Conservation (phyloP, 2,113 vertebrate species). For the Balaeniceps rex region DNA sequence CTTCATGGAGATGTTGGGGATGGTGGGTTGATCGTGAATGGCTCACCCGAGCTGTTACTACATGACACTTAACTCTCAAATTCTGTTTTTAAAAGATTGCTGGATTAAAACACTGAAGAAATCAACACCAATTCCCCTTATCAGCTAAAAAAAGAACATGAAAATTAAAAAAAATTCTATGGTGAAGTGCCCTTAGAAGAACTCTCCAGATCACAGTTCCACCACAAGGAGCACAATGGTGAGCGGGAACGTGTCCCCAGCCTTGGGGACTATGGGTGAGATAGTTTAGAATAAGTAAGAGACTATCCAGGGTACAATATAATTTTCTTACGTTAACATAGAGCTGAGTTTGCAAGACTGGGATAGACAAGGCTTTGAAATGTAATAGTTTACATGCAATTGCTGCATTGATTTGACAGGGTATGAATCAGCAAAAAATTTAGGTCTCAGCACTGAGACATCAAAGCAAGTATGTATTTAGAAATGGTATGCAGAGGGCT, state of each 20-base stretch:
- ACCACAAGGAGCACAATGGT: not conserved
- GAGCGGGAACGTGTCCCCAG: not conserved
- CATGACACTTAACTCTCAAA: not conserved
- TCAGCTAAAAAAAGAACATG: not conserved
- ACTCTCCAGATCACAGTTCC: not conserved
- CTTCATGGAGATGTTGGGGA: not conserved
- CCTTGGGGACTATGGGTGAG: not conserved
- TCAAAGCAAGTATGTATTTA: not conserved
- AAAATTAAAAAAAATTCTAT: not conserved
- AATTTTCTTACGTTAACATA: not conserved
- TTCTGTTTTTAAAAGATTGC: not conserved
- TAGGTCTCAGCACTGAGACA: not conserved
- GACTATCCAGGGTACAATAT: not conserved
- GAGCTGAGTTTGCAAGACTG: not conserved
- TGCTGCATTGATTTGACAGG: not conserved
- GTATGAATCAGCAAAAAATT: conserved; percentile 40
- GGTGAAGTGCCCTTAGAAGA: not conserved
- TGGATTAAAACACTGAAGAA: not conserved
- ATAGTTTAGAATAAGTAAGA: not conserved
- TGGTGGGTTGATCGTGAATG: fast-evolving
- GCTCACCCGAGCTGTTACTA: fast-evolving
- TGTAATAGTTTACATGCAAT: not conserved
- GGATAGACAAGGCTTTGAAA: conserved; percentile 5
- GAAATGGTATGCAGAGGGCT: not conserved
- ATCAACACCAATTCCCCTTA: not conserved